Conservation (phyloP, 2,888 invertebrate species). For the Brenthis daphne region DNA sequence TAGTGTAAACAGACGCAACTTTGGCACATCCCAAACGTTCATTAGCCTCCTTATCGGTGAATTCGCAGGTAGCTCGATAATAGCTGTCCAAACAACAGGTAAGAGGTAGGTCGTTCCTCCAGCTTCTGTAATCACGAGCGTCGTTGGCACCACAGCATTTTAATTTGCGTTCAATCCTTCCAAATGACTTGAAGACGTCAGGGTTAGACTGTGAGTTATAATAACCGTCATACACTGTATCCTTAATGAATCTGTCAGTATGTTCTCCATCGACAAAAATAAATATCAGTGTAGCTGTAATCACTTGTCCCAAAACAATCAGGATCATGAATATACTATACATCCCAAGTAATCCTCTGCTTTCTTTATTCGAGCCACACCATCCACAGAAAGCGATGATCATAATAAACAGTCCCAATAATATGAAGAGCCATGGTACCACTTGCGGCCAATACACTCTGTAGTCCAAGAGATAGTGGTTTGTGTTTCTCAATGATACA, state of each 20-base stretch:
- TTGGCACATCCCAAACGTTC: slow-evolving; percentile 76
- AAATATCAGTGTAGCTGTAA: slow-evolving; percentile 70
- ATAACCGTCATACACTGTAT: slow-evolving; percentile 76
- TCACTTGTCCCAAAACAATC: slow-evolving; percentile 65
- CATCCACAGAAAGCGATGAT: slow-evolving; percentile 72
- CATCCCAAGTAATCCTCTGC: slow-evolving; percentile 68
- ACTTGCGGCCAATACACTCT: slow-evolving; percentile 77
- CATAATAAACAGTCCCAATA: slow-evolving; percentile 68
- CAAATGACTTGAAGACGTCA: slow-evolving; percentile 69
- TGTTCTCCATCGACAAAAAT: slow-evolving; percentile 76
- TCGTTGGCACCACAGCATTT: slow-evolving; percentile 77
- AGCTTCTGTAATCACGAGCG: slow-evolving; percentile 73
- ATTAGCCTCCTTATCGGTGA: slow-evolving; percentile 77
- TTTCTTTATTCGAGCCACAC: slow-evolving; percentile 70
- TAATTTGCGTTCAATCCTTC: slow-evolving; percentile 71
- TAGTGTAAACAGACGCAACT: slow-evolving; percentile 76
- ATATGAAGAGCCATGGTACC: slow-evolving; percentile 76
- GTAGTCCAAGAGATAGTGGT: slow-evolving; percentile 75
- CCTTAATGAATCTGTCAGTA: slow-evolving; percentile 74
- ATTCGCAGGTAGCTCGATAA: slow-evolving; percentile 71
- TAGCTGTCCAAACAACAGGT: slow-evolving; percentile 74
- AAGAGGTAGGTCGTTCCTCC: slow-evolving; percentile 72
- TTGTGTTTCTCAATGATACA: slow-evolving; percentile 69
- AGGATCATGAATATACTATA: slow-evolving; percentile 67
- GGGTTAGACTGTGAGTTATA: slow-evolving; percentile 75